Conservation (phyloP, 2,797 vertebrate species). For the Poecilia gillii region DNA sequence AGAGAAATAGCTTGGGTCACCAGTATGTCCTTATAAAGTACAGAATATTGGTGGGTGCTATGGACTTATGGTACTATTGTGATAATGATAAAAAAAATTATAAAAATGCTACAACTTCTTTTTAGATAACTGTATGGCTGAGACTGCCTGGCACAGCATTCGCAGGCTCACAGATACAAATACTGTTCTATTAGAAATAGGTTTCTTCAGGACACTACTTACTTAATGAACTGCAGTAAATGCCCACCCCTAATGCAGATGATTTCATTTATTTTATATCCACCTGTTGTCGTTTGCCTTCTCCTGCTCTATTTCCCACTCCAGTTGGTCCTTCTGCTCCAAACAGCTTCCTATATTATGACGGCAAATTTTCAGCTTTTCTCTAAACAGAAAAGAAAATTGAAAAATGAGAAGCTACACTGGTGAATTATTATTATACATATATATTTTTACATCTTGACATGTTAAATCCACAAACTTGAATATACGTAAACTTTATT, state of each 20-base stretch:
- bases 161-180: no score
- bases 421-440: background rate
- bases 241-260: no score
- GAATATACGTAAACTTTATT: background rate
- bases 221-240: no score
- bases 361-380: conserved; percentile 78
- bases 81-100: no score
- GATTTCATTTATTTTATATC: background rate
- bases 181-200: no score
- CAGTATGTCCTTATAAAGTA: background rate
- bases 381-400: conserved; percentile 55
- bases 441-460: background rate
- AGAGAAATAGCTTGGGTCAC: background rate
- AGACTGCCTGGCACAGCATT: no score
- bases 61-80: no score
- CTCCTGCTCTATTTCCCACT: conserved; percentile 73
- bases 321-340: conserved; percentile 77
- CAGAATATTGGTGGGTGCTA: background rate
- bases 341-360: conserved; percentile 71
- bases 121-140: no score
- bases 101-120: no score
- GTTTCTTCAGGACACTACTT: no score
- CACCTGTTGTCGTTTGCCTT: conserved; percentile 81
- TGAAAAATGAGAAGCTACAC: conserved; percentile 15
- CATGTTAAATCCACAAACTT: background rate